Evolutionary conservation across 2,888 invertebrate species (phyloP), one percentile per base, ranked within the genome.

Genomic region (Pedicia rivosa): DNA sequence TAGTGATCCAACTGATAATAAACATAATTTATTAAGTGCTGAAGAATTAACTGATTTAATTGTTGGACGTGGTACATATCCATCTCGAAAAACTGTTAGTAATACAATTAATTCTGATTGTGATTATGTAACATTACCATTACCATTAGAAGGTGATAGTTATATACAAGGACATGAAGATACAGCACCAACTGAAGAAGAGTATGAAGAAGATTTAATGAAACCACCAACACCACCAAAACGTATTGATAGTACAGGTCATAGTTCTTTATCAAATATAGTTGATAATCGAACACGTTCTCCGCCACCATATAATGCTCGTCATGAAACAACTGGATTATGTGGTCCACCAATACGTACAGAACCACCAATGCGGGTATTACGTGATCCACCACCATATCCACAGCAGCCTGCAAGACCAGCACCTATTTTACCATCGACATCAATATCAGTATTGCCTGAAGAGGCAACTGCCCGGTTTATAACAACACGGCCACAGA

Each of bases 51-150:
- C 82, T 15, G 83, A 86, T 50, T 58, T 86, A 40, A 86, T 86
- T 38, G 86, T 86, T 2, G 84, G 83, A 1, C 65, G 80, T 39
- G 75, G 76, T 15, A 72, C 77, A 13, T 86, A 84, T 61, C 86
- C 77, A 2, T 71, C 72, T 2, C 63, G 74, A 15, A 81, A 82
- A 51, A 81, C 83, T 2, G 80, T 87, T 27, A 84, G 86, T 49
- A 76, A 78, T 46, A 86, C 83, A 1, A 67, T 88, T 50, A 86
- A 88, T 55, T 87, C 88, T 1, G 84, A 87, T 50, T 86, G 84
- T 19, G 88, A 90, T 56, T 90, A 90, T 54, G 88, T 88, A 2
- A 81, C 86, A 41, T 63, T 86, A 51, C 74, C 76, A 2, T 48
- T 71, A 36, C 66, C 70, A 1, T 64, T 69, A 53, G 54, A 51